Evolutionary conservation across 1,140 invertebrate species (phyloP).

Genomic region (Epicauta chinensis): DNA sequence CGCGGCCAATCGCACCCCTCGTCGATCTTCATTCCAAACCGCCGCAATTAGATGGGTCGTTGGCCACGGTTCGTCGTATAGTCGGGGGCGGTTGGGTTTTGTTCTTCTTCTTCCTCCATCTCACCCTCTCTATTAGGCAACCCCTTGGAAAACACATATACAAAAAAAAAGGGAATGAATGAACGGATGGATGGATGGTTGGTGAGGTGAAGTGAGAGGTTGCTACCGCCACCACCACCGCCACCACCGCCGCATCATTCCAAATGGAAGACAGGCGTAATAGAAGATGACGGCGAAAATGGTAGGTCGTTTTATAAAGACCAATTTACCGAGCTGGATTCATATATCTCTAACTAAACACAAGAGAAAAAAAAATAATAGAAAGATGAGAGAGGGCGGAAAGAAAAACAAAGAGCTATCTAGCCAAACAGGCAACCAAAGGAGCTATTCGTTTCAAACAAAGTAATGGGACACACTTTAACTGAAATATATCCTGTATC

Average conservation of each 20-base stretch:
- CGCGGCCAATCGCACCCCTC: conserved; percentile 32
- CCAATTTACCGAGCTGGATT: conserved; percentile 21
- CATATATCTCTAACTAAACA: conserved; percentile 17
- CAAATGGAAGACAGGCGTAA: conserved; percentile 29
- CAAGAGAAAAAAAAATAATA: background rate
- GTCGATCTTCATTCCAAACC: conserved; percentile 48
- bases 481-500: no score
- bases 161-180: conserved; percentile 26
- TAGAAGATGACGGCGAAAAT: conserved; percentile 32
- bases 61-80: conserved; percentile 45
- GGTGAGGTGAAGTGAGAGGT: conserved; percentile 11
- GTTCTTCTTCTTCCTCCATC: background rate
- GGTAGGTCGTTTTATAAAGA: conserved; percentile 22
- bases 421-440: no score
- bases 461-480: no score
- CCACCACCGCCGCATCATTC: background rate
- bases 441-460: no score
- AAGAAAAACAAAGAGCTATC: no score
- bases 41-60: conserved; percentile 59
- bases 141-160: conserved; percentile 25
- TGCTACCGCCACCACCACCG: background rate
- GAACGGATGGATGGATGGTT: conserved; percentile 27
- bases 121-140: conserved; percentile 31
- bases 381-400: conserved; percentile 1
- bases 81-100: conserved; percentile 11